Evolutionary conservation across 2,797 vertebrate species (phyloP), one percentile per base, ranked within the genome.

Genomic region (Brotula barbata): DNA sequence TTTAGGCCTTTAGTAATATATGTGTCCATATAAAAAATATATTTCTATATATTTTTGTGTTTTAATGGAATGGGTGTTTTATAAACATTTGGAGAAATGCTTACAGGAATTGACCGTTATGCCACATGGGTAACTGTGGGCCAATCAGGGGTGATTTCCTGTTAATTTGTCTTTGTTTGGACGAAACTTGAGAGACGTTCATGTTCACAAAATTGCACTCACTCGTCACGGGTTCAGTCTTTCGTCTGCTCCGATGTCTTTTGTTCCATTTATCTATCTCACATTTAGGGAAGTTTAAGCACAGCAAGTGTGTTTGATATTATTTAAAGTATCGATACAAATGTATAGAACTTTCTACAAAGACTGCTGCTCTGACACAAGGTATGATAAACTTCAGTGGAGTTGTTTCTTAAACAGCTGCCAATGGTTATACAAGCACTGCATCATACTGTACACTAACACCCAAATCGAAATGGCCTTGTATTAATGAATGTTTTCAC

Each of bases 1-100:
- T 92, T 90, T 88, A 89, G 84, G 90, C 90, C 89, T 92, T 92
- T 89, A 92, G 77, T 88, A 77, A 87, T 87, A 71, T 80, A 71
- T 78, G 81, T 82, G 74, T 85, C 76, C 75, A 70, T 90, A 84
- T n/a, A 86, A 88, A 77, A 87, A 82, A 88, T 78, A 87, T 82
- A 88, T 88, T 86, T 87, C 75, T 88, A 84, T 89, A 83, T 90
- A 88, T 89, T 86, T 88, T 87, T 88, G 74, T 84, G 75, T 89
- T 91, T 84, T 79, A 82, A 81, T 50, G 64, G 75, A 76, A 69
- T 68, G 58, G 76, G 70, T 69, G 73, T 81, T 89, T 87, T 87
- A 82, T 84, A 83, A 87, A 87, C 84, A 87, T 87, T 86, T 68
- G 19, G 58, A 69, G 56, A 85, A 86, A 88, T 84, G 87, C 88